A percentile compares a stretch with the other conserved stretches of the same genome.
Conservation (phyloP, 1,140 invertebrate genomes). For the Drosophila neocordata region DNA sequence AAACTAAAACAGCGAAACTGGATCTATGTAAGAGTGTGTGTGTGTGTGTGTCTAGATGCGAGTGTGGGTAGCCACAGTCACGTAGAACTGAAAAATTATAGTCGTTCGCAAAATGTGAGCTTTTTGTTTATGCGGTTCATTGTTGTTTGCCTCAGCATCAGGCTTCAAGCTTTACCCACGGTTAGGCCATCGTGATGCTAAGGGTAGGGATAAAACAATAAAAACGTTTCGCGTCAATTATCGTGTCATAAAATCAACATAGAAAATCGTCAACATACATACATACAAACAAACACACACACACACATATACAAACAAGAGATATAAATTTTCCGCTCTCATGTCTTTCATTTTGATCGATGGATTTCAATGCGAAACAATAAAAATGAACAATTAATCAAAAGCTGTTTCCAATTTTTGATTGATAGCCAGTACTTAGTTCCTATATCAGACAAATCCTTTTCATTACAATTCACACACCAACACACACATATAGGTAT, state of each 20-base stretch:
- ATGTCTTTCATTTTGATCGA: slow-evolving; percentile 59
- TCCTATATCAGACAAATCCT: slow-evolving; percentile 38
- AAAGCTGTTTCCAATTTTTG: slow-evolving; percentile 67
- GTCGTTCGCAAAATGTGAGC: slow-evolving; percentile 47
- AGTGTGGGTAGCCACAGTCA: slow-evolving; percentile 43
- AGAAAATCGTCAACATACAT: slow-evolving; percentile 33
- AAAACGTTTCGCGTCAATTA: slow-evolving; percentile 77
- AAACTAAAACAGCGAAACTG: background rate
- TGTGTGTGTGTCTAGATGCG: background rate
- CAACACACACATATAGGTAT: background rate
- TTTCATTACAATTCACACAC: slow-evolving; percentile 25
- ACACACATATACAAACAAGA: background rate
- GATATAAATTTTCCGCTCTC: slow-evolving; percentile 31
- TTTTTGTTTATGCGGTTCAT: slow-evolving; percentile 61
- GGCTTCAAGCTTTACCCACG: background rate
- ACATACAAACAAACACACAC: background rate
- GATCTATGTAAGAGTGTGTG: background rate
- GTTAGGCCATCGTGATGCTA: background rate
- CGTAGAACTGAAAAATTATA: slow-evolving; percentile 57
- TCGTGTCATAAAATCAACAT: slow-evolving; percentile 78
- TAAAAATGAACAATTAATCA: slow-evolving; percentile 79
- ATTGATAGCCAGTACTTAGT: slow-evolving; percentile 70
- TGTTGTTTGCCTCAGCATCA: slow-evolving; percentile 33
- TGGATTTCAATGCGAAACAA: slow-evolving; percentile 73
- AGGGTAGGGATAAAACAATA: slow-evolving; percentile 56